A percentile compares a stretch with the other conserved stretches of the same genome.
phyloP scores from a whole-genome alignment of 2,113 vertebrate species.

The Entomyzon cyanotis region DNA sequence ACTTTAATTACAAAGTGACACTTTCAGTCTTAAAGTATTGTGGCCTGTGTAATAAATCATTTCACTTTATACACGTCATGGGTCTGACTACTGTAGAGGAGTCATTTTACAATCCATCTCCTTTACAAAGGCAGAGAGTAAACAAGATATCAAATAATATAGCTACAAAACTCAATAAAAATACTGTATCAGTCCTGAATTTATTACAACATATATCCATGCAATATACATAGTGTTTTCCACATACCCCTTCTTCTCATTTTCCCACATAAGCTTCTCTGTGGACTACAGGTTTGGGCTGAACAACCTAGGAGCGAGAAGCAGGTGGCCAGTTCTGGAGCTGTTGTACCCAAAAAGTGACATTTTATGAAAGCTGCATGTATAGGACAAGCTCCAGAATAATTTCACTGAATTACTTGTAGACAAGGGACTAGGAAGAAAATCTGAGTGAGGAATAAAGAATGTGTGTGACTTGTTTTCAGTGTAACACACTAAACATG shows the following conservation, averaged over 20 bases:
- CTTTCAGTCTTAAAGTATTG: neutral
- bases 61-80: neutral
- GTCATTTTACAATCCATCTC: neutral
- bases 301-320: fast-evolving
- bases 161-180: neutral
- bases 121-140: neutral
- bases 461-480: neutral
- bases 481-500: neutral
- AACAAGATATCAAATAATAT: neutral
- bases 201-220: neutral
- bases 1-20: conserved; percentile 50
- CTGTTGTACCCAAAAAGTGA: neutral
- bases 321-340: neutral
- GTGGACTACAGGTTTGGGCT: neutral
- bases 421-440: neutral
- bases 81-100: neutral
- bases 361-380: neutral
- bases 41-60: neutral
- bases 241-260: neutral
- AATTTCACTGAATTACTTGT: neutral
- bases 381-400: neutral
- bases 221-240: neutral
- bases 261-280: neutral
- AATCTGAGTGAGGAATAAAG: neutral
- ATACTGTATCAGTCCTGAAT: neutral